These are phyloP conservation scores for Bubo blakistoni DNA, from an alignment of 2,113 vertebrate species.

Conservation along the genomic window DNA sequence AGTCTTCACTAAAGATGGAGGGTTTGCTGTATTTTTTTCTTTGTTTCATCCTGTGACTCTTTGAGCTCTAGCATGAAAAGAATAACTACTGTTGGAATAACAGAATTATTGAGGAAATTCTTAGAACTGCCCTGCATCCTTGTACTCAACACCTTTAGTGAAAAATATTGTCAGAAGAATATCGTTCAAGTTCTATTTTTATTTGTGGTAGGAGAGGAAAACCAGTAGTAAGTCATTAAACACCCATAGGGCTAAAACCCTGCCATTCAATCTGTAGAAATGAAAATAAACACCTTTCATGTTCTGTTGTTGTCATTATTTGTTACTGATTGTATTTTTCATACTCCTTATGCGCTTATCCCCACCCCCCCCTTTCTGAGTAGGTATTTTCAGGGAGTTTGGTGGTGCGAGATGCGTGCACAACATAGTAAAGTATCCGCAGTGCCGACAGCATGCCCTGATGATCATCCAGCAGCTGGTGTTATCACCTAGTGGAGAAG, in stretches of 20 bases:
- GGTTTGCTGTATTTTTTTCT: not conserved
- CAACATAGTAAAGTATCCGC: slow-evolving; percentile 94
- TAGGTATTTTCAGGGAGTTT: slow-evolving; percentile 95
- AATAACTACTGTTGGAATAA: not conserved
- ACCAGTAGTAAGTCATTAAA: not conserved
- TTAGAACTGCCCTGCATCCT: not conserved
- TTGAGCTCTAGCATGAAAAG: not conserved
- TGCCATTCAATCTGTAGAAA: not conserved
- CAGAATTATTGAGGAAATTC: not conserved
- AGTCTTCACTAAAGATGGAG: not conserved
- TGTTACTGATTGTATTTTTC: not conserved
- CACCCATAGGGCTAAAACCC: not conserved
- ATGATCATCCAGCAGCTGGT: slow-evolving; percentile 97
- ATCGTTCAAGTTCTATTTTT: not conserved
- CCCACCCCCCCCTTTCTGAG: not conserved
- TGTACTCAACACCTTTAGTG: not conserved
- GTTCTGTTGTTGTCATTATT: not conserved
- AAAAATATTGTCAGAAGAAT: not conserved
- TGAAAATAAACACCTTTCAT: not conserved
- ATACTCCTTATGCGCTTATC: not conserved
- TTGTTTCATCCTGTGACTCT: not conserved
- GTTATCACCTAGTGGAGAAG: slow-evolving; percentile 91
- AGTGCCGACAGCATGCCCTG: slow-evolving; percentile 93
- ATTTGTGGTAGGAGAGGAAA: not conserved
- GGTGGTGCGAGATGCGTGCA: slow-evolving; percentile 94